Base-by-base conservation (phyloP, 2,797 vertebrate species). In the Sebastes vulpes region DNA sequence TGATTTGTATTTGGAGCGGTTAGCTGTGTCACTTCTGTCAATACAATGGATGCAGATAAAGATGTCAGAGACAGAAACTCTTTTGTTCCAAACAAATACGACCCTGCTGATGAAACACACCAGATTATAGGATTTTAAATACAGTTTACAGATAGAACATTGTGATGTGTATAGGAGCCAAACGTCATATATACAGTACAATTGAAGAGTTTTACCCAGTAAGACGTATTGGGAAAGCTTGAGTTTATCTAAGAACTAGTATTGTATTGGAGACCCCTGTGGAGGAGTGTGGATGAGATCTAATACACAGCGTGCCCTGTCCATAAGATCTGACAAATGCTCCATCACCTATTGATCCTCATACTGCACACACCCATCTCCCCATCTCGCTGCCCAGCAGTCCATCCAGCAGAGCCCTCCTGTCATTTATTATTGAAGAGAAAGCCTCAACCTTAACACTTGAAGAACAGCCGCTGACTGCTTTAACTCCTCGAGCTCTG, bases 391-490 rank as follows among this genome's bases (percentile, higher is more conserved):
- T 61, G 29, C 58, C 35, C 65, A 69, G 71, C 60, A 61, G 7
- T 66, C 50, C 14, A 3, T 73, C 69, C 53, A 75, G 57, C 65
- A 48, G 63, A 81, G 59, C 50, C 48, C 69, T 54, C 25, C 64
- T 75, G 81, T 90, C 75, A 90, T 92, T 72, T 76, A 88, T 89
- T 90, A 91, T 91, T 87, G 64, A 88, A 66, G 29, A 70, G 26
- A 83, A 67, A 76, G 21, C 38, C 77, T 83, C 73, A 66, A 48
- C 77, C 75, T 53, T 21, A 46, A 75, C 65, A 81, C 66, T 46
- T 60, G 35, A 63, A 31, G 64, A 80, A 14, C 64, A 84, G 71
- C 48, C 3, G 6, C 79, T 32, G 79, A 79, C 72, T 54, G 72
- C 77, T 82, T 71, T 57, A 75, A 64, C 61, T 75, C 18, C 7